Conservation (phyloP, 2,888 invertebrate genomes). For the Lottia scabra region DNA sequence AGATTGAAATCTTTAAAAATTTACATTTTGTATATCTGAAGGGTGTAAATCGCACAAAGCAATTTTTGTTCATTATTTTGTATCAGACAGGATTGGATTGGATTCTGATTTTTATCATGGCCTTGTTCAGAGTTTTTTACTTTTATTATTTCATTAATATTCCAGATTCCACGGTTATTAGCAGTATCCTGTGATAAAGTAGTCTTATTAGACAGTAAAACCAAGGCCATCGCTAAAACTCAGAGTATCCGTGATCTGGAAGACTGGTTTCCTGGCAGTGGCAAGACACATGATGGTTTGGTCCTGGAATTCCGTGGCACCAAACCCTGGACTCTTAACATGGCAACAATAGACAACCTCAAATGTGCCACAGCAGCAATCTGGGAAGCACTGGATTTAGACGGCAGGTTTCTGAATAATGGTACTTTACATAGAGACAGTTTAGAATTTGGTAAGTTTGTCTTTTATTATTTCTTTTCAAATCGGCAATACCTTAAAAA, state of each 20-base stretch:
- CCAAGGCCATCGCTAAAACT: constrained; percentile 73
- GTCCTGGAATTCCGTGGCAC: constrained; percentile 75
- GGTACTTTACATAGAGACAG: constrained; percentile 57
- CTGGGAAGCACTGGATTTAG: constrained; percentile 77
- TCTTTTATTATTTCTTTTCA: not conserved
- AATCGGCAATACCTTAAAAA: too few relatives aligned
- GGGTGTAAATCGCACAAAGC: too few relatives aligned
- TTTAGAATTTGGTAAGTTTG: constrained; percentile 57
- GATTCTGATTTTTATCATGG: too few relatives aligned
- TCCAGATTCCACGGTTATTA: constrained; percentile 73
- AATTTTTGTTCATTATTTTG: too few relatives aligned
- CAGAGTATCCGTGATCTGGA: constrained; percentile 73
- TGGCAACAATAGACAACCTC: constrained; percentile 71
- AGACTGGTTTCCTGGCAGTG: constrained; percentile 76
- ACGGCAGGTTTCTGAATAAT: constrained; percentile 58
- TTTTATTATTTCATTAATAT: not conserved
- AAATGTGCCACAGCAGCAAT: constrained; percentile 73
- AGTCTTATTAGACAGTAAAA: constrained; percentile 75
- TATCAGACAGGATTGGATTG: too few relatives aligned
- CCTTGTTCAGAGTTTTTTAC: too few relatives aligned
- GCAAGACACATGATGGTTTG: constrained; percentile 75
- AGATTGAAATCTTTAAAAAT: too few relatives aligned
- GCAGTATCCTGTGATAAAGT: constrained; percentile 75
- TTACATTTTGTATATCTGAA: too few relatives aligned
- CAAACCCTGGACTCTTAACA: constrained; percentile 71